phyloP scores from a whole-genome alignment of 1,140 invertebrate genomes.

The Helicoverpa armigera region DNA sequence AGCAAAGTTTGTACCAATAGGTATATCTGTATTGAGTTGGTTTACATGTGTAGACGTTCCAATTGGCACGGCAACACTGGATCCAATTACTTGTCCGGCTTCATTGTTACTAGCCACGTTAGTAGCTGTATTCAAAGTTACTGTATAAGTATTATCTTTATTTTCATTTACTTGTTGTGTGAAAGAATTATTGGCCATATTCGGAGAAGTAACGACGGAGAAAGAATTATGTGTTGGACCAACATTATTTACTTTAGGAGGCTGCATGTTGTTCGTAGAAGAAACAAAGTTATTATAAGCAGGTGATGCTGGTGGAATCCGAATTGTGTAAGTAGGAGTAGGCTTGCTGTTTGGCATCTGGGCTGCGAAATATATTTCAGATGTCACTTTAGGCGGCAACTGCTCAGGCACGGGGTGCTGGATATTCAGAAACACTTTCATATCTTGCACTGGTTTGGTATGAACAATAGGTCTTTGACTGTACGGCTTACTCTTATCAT shows the following conservation, averaged over 20 bases:
- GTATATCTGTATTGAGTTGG: constrained; percentile 81
- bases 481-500: constrained; percentile 73
- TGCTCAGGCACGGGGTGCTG: constrained; percentile 78
- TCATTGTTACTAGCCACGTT: constrained; percentile 69
- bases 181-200: constrained; percentile 65
- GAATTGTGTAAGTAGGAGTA: constrained; percentile 74
- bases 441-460: constrained; percentile 78
- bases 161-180: constrained; percentile 54
- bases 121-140: constrained; percentile 75
- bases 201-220: constrained; percentile 58
- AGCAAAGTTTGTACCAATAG: constrained; percentile 84
- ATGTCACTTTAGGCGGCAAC: constrained; percentile 81
- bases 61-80: constrained; percentile 73
- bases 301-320: constrained; percentile 64
- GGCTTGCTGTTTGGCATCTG: constrained; percentile 75
- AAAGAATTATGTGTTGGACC: constrained; percentile 54
- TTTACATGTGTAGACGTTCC: constrained; percentile 66
- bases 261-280: constrained; percentile 50
- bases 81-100: constrained; percentile 70
- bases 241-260: constrained; percentile 6
- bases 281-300: constrained; percentile 53
- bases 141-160: constrained; percentile 70
- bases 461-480: constrained; percentile 72
- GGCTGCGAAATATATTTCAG: constrained; percentile 85
- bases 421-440: constrained; percentile 79